Evolutionary conservation across 2,888 invertebrate genomes (phyloP), one percentile per base, ranked within the genome.

Genomic region (Ceriagrion tenellum): DNA sequence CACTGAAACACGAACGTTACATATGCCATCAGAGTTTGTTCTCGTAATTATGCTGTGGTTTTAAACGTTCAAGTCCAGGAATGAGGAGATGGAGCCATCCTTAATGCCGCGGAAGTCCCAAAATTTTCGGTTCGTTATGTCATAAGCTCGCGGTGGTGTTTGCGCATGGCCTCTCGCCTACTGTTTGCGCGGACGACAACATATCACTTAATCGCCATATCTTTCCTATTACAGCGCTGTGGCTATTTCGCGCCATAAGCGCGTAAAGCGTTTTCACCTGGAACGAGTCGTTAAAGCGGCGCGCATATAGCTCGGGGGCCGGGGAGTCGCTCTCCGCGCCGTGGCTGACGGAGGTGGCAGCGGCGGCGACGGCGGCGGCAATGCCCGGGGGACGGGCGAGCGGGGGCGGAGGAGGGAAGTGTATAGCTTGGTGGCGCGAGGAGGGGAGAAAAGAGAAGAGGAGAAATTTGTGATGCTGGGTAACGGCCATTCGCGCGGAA

Each of bases 401-500:
- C 47, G 81, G 26, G 88, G 47, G 81, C n/a, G 90, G 26, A n/a
- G 30, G 55, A 90, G 30, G 91, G 30, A 35, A 20, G 88, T 59
- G 59, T n/a, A n/a, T n/a, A n/a, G 95, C 35, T 16, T 26, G 95
- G 74, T 74, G n/a, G 95, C n/a, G 55, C 13, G 91, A 90, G 74
- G n/a, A 69, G 47, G 40, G 23, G 90, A 90, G 74, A 35, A 95
- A 81, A 56, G 88, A 89, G 95, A 90, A 88, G 55, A 56, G 95
- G 95, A 95, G 47, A 81, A 69, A 90, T 90, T 90, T 95, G 81
- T 74, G 91, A 88, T 56, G 93, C 91, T 88, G 56, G 56, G 81
- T 47, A 59, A 95, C 55, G 59, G 91, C 88, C 59, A 90, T 91
- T 90, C 90, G 95, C 95, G 89, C 95, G 95, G 88, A 95, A 96